A percentile compares a stretch with the other conserved stretches of the same genome.
Evolutionary conservation across 2,888 invertebrate species (phyloP).

Genomic region (Catocala nupta): DNA sequence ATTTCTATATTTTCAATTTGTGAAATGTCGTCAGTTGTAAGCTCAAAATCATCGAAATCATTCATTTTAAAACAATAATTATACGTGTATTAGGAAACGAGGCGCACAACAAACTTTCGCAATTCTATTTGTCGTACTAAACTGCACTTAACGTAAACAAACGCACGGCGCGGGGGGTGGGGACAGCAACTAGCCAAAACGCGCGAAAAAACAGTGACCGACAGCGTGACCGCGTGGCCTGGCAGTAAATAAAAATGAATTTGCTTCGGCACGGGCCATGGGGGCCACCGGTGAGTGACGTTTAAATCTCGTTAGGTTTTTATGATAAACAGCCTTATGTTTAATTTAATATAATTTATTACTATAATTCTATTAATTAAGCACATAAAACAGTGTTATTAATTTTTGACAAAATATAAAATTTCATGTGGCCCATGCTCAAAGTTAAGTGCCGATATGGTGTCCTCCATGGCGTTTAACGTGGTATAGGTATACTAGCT

Average conservation of each 20-base stretch:
- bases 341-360: background rate
- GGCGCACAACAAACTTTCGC: background rate
- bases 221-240: too few species aligned
- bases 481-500: too few species aligned
- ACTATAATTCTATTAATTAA: background rate
- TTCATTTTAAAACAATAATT: background rate
- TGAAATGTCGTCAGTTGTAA: background rate
- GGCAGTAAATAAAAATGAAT: background rate
- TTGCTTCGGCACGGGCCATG: background rate
- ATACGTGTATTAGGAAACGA: background rate
- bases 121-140: background rate
- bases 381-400: background rate
- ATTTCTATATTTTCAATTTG: background rate
- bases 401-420: background rate
- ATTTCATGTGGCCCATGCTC: background rate
- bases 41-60: slow-evolving; percentile 2
- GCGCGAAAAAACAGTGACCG: too few species aligned
- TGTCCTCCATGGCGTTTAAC: slow-evolving; percentile 2
- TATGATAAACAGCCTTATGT: background rate
- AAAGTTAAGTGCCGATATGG: background rate
- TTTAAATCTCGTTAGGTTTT: background rate
- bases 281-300: background rate
- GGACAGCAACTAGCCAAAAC: too few species aligned
- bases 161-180: background rate
- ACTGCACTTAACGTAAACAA: background rate